phyloP scores from a whole-genome alignment of 1,140 invertebrate genomes.

The Microplitis mediator region DNA sequence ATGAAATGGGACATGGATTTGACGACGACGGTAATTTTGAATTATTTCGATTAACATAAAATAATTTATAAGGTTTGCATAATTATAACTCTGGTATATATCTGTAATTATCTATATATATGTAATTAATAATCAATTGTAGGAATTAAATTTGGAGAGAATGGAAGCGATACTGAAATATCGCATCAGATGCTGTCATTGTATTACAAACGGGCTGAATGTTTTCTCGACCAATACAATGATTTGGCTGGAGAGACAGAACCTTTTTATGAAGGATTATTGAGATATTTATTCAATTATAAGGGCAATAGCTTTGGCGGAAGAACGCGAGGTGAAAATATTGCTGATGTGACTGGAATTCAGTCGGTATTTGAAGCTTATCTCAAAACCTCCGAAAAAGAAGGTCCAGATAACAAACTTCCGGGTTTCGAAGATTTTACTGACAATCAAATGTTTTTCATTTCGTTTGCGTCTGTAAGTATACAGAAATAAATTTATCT shows the following conservation, averaged over 20 bases:
- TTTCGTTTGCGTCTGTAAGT: slow-evolving; percentile 61
- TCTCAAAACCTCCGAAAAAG: slow-evolving; percentile 21
- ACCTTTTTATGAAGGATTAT: neutral
- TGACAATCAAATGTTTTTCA: slow-evolving; percentile 56
- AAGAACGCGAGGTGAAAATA: slow-evolving; percentile 21
- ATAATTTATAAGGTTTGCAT: neutral
- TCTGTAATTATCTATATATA: neutral
- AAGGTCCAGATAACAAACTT: slow-evolving; percentile 31
- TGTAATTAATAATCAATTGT: neutral
- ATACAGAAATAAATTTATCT: no score
- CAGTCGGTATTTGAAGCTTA: slow-evolving; percentile 34
- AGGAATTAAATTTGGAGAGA: slow-evolving; percentile 14
- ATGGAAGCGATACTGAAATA: slow-evolving; percentile 12
- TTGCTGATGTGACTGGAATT: slow-evolving; percentile 65
- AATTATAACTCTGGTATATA: no score
- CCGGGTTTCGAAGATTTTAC: slow-evolving; percentile 59
- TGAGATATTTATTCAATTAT: neutral
- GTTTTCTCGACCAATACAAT: slow-evolving; percentile 26
- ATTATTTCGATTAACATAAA: neutral
- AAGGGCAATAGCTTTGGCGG: neutral
- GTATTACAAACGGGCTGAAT: slow-evolving; percentile 22
- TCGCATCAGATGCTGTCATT: neutral
- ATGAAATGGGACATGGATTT: slow-evolving; percentile 70
- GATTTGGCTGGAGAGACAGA: slow-evolving; percentile 9
- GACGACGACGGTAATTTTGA: slow-evolving; percentile 56